These are phyloP conservation scores for Rallus limicola DNA, from an alignment of 2,113 vertebrate genomes.

Conservation along the genomic window DNA sequence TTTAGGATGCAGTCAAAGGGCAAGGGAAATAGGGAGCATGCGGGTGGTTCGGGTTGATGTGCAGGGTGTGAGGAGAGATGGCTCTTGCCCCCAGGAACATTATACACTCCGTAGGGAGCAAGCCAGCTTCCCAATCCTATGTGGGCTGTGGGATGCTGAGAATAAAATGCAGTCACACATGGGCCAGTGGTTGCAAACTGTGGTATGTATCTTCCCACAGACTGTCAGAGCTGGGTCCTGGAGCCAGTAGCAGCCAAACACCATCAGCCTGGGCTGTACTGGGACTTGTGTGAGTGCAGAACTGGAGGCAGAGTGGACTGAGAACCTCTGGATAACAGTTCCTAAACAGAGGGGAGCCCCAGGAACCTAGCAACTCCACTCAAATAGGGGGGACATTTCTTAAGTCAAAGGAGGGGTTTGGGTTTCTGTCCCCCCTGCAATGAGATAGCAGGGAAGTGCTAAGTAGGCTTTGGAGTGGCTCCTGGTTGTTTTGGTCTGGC, in stretches of 20 bases:
- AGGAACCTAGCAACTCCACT: background rate
- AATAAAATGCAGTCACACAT: background rate
- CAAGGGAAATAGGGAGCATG: background rate
- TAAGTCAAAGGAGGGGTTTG: background rate
- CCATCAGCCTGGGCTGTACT: background rate
- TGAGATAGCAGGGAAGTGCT: background rate
- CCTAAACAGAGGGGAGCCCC: background rate
- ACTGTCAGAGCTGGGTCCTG: background rate
- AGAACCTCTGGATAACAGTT: background rate
- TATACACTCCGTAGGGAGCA: rapidly evolving
- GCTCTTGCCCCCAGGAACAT: background rate
- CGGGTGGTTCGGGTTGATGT: background rate
- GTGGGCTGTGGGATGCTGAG: background rate
- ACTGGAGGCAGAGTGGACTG: background rate
- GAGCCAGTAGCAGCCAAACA: background rate
- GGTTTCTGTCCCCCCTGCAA: background rate
- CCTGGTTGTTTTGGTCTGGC: background rate
- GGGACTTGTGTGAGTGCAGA: background rate
- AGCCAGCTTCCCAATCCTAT: too few relatives aligned
- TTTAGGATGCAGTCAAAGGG: background rate
- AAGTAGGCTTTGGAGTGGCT: background rate
- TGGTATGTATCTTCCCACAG: background rate
- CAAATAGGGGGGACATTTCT: background rate
- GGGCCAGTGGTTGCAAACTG: background rate
- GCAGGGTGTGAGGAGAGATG: background rate